Conservation (phyloP, 2,113 vertebrate species). For the Siniperca chuatsi region DNA sequence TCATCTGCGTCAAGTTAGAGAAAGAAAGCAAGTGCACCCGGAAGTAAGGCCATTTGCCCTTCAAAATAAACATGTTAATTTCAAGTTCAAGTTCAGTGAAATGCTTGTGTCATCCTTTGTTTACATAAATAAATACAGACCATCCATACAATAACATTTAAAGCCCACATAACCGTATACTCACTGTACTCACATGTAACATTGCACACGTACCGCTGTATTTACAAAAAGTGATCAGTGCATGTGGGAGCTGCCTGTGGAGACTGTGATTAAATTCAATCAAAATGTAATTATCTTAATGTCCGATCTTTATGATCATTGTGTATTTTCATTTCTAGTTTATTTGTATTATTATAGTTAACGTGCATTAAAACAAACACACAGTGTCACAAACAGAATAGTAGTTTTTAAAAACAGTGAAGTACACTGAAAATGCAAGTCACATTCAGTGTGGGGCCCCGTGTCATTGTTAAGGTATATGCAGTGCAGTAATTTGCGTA, state of each 20-base stretch:
- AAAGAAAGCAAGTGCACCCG: background rate
- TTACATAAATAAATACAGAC: too few relatives aligned
- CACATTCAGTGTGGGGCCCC: too few relatives aligned
- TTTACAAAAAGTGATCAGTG: too few relatives aligned
- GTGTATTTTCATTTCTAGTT: background rate
- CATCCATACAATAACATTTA: too few relatives aligned
- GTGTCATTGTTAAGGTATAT: background rate
- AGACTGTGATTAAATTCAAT: background rate
- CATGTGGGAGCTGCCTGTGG: too few relatives aligned
- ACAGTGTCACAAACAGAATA: background rate
- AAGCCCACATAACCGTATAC: too few relatives aligned
- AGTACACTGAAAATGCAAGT: too few relatives aligned
- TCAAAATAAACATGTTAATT: constrained; percentile 40
- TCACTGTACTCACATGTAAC: too few relatives aligned
- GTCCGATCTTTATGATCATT: background rate
- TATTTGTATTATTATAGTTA: background rate
- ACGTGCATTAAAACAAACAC: background rate
- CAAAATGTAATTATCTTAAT: background rate
- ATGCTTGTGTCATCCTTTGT: too few relatives aligned
- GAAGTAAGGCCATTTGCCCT: background rate
- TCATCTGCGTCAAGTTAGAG: constrained; percentile 2
- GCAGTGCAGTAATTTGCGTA: background rate
- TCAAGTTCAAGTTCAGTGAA: too few relatives aligned
- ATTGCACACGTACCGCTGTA: too few relatives aligned
- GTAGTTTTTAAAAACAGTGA: too few relatives aligned